phyloP scores from a whole-genome alignment of 2,113 vertebrate species.

The Montifringilla adamsi region DNA sequence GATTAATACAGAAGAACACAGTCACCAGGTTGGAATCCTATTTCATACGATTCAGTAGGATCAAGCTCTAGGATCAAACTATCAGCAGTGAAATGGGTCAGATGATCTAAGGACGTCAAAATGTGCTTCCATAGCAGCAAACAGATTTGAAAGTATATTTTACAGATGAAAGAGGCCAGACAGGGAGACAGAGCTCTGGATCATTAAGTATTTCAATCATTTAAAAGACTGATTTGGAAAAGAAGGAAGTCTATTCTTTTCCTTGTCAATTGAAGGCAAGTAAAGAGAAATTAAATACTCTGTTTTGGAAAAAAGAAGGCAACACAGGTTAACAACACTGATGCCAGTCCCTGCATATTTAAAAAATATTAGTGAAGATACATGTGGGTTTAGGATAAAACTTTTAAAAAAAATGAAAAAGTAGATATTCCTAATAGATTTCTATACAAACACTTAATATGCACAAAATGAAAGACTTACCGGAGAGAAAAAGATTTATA shows the following conservation, averaged over 20 bases:
- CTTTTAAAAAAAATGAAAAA: background rate
- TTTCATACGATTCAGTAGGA: background rate
- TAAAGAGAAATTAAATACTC: background rate
- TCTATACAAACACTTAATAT: background rate
- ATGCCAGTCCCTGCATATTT: background rate
- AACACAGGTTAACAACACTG: background rate
- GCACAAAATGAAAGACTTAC: background rate
- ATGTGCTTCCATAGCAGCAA: background rate
- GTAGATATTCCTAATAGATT: background rate
- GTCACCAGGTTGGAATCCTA: background rate
- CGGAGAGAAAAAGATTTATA: background rate
- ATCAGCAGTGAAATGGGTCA: background rate
- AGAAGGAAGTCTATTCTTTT: background rate
- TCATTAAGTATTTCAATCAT: background rate
- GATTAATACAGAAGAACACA: background rate
- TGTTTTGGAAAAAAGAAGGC: background rate
- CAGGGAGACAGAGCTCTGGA: background rate
- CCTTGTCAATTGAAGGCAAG: background rate
- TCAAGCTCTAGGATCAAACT: background rate
- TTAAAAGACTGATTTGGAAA: background rate
- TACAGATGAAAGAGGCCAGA: background rate
- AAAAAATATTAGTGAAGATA: background rate
- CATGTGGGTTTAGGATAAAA: background rate
- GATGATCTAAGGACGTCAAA: background rate
- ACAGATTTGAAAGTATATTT: background rate